Conservation (phyloP, 2,888 invertebrate genomes). For the Zhengitettix transpicula region DNA sequence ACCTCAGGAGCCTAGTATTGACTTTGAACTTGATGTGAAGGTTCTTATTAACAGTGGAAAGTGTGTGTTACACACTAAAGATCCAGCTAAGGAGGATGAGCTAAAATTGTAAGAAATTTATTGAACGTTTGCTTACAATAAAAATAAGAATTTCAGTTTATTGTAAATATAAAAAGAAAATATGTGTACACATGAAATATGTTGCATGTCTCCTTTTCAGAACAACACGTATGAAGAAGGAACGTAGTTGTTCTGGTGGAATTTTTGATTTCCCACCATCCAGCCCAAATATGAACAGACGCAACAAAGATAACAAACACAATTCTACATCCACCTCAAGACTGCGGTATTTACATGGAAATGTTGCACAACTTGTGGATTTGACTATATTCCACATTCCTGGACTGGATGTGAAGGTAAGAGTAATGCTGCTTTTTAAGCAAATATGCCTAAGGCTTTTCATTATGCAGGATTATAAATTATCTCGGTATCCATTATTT, state of each 20-base stretch:
- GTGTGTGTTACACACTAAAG: slow-evolving; percentile 89
- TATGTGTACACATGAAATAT: neutral
- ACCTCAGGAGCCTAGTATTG: slow-evolving; percentile 76
- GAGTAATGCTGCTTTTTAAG: neutral
- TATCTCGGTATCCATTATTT: too few species aligned
- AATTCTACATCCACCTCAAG: slow-evolving; percentile 24
- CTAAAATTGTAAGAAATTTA: slow-evolving; percentile 37
- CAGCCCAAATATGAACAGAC: slow-evolving; percentile 33
- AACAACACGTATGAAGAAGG: slow-evolving; percentile 46
- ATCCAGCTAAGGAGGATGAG: slow-evolving; percentile 49
- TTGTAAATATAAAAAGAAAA: neutral
- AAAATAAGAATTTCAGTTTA: neutral
- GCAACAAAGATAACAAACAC: slow-evolving; percentile 23
- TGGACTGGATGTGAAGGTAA: slow-evolving; percentile 72
- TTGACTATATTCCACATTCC: slow-evolving; percentile 82
- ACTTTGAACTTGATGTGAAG: slow-evolving; percentile 90
- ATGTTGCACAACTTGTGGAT: slow-evolving; percentile 41
- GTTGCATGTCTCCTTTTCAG: neutral
- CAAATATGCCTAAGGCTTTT: too few species aligned
- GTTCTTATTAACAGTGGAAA: slow-evolving; percentile 93
- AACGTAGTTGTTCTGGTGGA: slow-evolving; percentile 48
- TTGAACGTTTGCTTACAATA: neutral
- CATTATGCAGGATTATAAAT: too few species aligned
- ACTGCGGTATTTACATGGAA: slow-evolving; percentile 25
- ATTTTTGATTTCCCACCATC: slow-evolving; percentile 37